Evolutionary conservation across 2,888 invertebrate genomes (phyloP).

Genomic region (Clunio marinus): DNA sequence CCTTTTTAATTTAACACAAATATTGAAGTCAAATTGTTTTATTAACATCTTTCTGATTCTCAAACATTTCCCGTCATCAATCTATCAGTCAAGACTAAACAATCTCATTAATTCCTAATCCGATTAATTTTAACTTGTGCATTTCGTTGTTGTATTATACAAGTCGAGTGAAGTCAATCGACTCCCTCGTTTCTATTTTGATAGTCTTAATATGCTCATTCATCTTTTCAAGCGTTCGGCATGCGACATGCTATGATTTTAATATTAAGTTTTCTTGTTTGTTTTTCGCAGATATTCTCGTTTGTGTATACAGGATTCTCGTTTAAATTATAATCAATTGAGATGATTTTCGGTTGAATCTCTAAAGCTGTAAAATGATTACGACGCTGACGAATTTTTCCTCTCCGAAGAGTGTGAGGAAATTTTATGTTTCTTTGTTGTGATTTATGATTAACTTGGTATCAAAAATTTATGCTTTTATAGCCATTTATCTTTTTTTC

Average conservation of each 20-base stretch:
- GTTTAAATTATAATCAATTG: constrained; percentile 38
- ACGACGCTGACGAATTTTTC: neutral
- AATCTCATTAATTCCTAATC: constrained; percentile 39
- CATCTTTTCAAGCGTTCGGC: constrained; percentile 23
- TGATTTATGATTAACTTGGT: constrained; percentile 21
- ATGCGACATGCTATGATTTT: neutral
- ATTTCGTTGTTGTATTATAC: constrained; percentile 23
- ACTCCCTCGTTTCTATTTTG: constrained; percentile 3
- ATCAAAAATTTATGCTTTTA: constrained; percentile 14
- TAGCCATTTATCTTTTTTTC: neutral
- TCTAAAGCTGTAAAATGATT: constrained; percentile 11
- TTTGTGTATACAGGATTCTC: neutral
- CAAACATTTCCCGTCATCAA: constrained; percentile 31
- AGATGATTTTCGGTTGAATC: constrained; percentile 8
- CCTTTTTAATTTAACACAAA: no score
- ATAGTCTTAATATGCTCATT: constrained; percentile 29
- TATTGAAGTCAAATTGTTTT: no score
- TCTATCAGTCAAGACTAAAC: constrained; percentile 31
- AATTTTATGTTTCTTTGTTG: constrained; percentile 1
- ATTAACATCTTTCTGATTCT: no score
- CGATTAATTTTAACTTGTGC: constrained; percentile 39
- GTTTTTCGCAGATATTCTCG: constrained; percentile 17
- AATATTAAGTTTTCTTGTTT: constrained; percentile 5
- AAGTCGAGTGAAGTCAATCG: constrained; percentile 27
- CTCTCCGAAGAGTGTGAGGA: neutral